phyloP scores from a whole-genome alignment of 1,140 invertebrate species.

The Orius insidiosus region DNA sequence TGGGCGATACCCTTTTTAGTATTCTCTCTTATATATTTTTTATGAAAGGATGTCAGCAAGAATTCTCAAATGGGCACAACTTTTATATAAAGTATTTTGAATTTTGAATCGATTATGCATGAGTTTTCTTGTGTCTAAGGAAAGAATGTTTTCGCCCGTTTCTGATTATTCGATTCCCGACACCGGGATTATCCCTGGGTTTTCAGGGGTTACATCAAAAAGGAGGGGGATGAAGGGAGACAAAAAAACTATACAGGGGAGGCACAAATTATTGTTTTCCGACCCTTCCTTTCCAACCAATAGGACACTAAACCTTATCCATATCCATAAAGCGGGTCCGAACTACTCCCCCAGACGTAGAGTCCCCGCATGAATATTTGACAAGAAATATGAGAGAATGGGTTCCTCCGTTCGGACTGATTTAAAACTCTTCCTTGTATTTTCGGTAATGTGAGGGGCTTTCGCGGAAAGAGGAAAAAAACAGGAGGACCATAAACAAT shows the following conservation, averaged over 20 bases:
- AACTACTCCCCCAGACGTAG: not conserved
- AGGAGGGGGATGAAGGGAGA: not conserved
- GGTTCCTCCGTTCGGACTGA: conserved; percentile 4
- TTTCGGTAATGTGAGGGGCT: conserved; percentile 9
- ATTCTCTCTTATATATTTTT: too few species aligned
- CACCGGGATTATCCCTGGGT: too few species aligned
- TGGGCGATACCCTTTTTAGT: too few species aligned
- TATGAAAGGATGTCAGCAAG: too few species aligned
- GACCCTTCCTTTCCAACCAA: too few species aligned
- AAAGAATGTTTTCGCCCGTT: too few species aligned
- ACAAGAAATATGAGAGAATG: conserved; percentile 8
- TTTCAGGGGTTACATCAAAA: too few species aligned
- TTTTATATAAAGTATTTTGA: too few species aligned
- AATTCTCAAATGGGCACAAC: too few species aligned
- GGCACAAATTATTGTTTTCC: not conserved
- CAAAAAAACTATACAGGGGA: not conserved
- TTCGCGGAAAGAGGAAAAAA: not conserved
- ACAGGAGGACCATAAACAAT: conserved; percentile 7
- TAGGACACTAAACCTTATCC: not conserved
- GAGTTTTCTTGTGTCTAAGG: too few species aligned
- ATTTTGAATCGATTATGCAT: too few species aligned
- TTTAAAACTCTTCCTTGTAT: conserved; percentile 12
- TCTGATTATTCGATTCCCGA: too few species aligned
- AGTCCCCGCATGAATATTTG: conserved; percentile 8
- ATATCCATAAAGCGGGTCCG: conserved; percentile 5